Percentiles rank a stretch among this genome's conserved stretches.
Evolutionary conservation across 2,797 vertebrate genomes (phyloP).

Genomic region (Cynodonichthys magdalenae): DNA sequence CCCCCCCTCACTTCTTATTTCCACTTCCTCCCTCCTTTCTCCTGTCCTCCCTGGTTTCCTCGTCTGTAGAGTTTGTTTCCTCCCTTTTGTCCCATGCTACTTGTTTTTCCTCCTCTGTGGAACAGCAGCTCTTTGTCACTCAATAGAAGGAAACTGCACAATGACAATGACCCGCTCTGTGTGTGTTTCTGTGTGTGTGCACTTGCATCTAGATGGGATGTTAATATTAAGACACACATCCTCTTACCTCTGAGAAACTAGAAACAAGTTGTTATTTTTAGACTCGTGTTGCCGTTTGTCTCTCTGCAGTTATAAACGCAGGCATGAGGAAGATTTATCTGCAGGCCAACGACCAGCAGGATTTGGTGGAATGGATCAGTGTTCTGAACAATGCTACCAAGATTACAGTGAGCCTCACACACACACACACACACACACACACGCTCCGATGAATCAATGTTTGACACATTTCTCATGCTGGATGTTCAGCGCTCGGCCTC

Average conservation of each 20-base stretch:
- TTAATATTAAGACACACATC: constrained; percentile 30
- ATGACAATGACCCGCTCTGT: constrained; percentile 37
- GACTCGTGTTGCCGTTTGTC: constrained; percentile 18
- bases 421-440: background rate
- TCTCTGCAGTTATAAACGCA: constrained; percentile 89
- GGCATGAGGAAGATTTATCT: constrained; percentile 96
- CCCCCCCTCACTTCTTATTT: constrained; percentile 20
- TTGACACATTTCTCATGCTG: constrained; percentile 40
- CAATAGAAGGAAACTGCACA: constrained; percentile 67
- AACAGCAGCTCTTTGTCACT: constrained; percentile 52
- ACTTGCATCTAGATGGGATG: constrained; percentile 38
- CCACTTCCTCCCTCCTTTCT: constrained; percentile 11
- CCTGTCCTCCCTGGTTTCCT: constrained; percentile 33
- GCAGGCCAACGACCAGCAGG: constrained; percentile 97
- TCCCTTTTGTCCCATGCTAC: constrained; percentile 56
- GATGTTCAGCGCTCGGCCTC: constrained; percentile 25
- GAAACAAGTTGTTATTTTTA: constrained; percentile 52
- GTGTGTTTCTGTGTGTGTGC: constrained; percentile 18
- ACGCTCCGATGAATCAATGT: constrained; percentile 27
- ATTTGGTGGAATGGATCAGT: constrained; percentile 94
- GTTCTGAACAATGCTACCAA: constrained; percentile 97
- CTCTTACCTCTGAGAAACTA: constrained; percentile 32
- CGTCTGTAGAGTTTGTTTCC: constrained; percentile 50
- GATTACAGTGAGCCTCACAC: constrained; percentile 89
- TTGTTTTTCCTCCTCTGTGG: constrained; percentile 44